Conservation (phyloP, 2,113 vertebrate species). For the Noctilio leporinus region DNA sequence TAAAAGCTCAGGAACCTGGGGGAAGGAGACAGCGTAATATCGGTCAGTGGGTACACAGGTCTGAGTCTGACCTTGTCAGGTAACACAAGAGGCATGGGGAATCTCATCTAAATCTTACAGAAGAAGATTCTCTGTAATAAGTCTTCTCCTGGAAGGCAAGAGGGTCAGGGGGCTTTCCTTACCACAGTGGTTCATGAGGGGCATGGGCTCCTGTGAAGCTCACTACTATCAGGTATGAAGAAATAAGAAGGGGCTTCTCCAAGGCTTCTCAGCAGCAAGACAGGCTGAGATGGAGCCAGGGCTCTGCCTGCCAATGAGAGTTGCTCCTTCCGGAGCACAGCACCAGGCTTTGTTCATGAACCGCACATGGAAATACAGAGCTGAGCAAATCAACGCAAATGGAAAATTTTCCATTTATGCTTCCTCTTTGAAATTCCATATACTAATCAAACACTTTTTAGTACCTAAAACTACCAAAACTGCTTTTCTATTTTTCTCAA, state of each 20-base stretch:
- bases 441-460: background rate
- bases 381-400: background rate
- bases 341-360: background rate
- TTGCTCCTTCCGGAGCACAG: background rate
- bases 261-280: background rate
- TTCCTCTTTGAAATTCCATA: background rate
- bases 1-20: background rate
- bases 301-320: too few species aligned
- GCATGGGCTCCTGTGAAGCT: background rate
- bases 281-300: background rate
- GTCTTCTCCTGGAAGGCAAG: background rate
- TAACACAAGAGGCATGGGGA: background rate
- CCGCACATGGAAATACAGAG: background rate
- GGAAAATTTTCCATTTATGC: background rate
- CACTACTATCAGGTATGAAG: background rate
- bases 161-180: background rate
- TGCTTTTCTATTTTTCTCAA: background rate
- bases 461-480: background rate
- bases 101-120: background rate
- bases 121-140: background rate
- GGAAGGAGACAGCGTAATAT: background rate
- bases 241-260: background rate
- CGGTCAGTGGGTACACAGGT: background rate
- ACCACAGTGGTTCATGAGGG: background rate
- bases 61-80: background rate